phyloP scores from a whole-genome alignment of 2,113 vertebrate species.

The Oceanites oceanicus region DNA sequence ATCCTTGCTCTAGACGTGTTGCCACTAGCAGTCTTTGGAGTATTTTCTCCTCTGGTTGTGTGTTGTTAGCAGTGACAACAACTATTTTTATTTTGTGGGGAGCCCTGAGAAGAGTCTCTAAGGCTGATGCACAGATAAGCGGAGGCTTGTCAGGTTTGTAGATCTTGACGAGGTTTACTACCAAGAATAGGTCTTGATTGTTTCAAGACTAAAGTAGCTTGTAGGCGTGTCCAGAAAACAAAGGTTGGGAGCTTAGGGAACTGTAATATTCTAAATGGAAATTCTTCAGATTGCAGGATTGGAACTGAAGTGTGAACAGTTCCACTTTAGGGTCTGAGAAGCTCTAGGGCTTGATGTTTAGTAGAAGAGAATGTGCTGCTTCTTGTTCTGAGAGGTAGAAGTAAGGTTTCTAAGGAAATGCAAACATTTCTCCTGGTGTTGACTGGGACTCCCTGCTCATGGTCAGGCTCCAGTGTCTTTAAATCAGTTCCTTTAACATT shows the following conservation, averaged over 20 bases:
- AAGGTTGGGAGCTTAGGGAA: not conserved
- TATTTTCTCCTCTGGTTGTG: not conserved
- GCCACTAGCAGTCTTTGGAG: not conserved
- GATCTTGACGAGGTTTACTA: not conserved
- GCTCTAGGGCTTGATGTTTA: not conserved
- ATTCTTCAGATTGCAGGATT: not conserved
- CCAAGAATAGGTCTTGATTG: not conserved
- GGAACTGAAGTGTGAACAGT: not conserved
- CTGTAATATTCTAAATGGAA: not conserved
- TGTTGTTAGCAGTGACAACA: not conserved
- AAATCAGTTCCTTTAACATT: not conserved
- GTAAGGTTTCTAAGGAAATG: not conserved
- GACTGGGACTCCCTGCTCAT: not conserved
- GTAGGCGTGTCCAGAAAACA: not conserved
- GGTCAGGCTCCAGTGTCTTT: not conserved
- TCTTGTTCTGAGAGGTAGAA: not conserved
- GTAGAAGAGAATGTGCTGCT: not conserved
- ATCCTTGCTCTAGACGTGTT: not conserved
- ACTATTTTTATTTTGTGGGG: not conserved
- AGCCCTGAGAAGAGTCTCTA: not conserved
- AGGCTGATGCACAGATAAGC: not conserved
- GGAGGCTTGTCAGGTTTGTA: not conserved
- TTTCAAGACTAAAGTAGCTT: not conserved
- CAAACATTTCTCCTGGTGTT: not conserved
- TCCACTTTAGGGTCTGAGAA: not conserved